Evolutionary conservation across 2,797 vertebrate genomes (phyloP).

Genomic region (Tokudaia tokunoshimensis): DNA sequence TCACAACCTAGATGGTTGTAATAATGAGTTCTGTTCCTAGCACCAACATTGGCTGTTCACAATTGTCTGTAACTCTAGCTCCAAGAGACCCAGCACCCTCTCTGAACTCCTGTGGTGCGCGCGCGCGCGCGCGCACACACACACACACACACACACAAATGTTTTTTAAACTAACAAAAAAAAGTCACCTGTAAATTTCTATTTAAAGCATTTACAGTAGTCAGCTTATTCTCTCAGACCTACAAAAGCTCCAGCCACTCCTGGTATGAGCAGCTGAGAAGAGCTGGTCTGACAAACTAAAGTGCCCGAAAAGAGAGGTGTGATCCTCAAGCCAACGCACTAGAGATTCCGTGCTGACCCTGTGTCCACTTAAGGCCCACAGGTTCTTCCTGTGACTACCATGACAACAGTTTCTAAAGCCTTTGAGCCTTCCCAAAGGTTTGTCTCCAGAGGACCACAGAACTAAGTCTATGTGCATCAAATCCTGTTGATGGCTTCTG

Average conservation of each 20-base stretch:
- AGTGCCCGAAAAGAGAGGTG: rapidly evolving
- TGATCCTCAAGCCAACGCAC: rapidly evolving
- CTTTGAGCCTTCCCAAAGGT: rapidly evolving
- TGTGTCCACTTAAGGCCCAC: not conserved
- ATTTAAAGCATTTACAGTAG: not conserved
- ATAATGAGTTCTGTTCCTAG: not conserved
- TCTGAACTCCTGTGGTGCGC: not conserved
- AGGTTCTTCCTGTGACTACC: not conserved
- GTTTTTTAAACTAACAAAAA: not conserved
- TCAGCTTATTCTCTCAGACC: not conserved
- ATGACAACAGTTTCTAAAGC: rapidly evolving
- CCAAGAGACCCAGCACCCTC: not conserved
- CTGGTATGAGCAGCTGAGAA: rapidly evolving
- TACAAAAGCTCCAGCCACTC: not conserved
- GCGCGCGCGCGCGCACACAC: rapidly evolving
- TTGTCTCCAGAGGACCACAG: not conserved
- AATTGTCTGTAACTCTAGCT: not conserved
- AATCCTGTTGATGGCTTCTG: not conserved
- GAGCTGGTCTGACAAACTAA: not conserved
- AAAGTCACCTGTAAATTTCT: not conserved
- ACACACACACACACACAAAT: not conserved
- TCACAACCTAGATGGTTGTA: not conserved
- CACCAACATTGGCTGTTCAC: not conserved
- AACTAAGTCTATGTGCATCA: not conserved
- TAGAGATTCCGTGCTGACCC: not conserved